Conservation (phyloP, 2,888 invertebrate genomes). For the Mythimna albipuncta region DNA sequence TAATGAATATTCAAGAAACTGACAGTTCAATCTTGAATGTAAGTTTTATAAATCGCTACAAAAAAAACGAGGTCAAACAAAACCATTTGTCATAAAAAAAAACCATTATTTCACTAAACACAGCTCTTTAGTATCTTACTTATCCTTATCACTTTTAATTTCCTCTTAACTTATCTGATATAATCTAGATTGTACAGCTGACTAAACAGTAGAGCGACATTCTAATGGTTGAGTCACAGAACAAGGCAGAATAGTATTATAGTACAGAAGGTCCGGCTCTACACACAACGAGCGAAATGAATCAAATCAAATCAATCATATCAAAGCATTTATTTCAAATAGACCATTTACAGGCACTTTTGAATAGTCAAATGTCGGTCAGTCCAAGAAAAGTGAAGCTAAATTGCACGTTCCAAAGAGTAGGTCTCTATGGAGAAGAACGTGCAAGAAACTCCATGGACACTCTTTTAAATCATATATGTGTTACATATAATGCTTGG, state of each 20-base stretch:
- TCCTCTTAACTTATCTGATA: not conserved
- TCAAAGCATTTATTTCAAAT: no score
- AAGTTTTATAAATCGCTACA: no score
- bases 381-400: no score
- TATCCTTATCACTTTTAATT: constrained; percentile 16
- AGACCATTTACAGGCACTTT: no score
- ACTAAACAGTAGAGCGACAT: not conserved
- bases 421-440: no score
- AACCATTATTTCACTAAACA: not conserved
- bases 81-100: not conserved
- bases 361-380: no score
- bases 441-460: no score
- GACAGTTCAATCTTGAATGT: not conserved
- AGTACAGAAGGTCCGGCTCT: not conserved
- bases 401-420: no score
- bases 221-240: not conserved
- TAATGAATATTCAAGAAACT: not conserved
- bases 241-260: not conserved
- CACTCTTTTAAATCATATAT: no score
- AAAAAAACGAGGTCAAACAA: not conserved
- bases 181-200: not conserved
- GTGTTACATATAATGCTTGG: no score
- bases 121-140: not conserved
- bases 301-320: no score
- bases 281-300: not conserved